Evolutionary conservation across 2,797 vertebrate genomes (phyloP).

Genomic region (Scarus forsteni): DNA sequence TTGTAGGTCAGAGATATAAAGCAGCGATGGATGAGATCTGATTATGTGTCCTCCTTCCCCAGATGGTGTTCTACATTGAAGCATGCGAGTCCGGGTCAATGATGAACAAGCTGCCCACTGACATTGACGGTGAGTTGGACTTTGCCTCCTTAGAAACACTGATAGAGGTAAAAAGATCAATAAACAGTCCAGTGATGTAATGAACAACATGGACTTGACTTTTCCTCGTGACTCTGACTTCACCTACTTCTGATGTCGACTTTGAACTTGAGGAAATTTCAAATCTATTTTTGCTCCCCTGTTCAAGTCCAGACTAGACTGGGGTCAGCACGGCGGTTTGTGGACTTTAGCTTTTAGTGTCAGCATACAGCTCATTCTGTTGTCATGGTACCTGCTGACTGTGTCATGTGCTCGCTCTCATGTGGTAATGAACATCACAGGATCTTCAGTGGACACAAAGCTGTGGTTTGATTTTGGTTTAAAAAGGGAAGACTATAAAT

Average conservation of each 20-base stretch:
- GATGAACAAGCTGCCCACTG: conserved; percentile 89
- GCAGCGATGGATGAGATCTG: not conserved
- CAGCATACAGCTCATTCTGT: conserved; percentile 14
- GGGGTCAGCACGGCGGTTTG: not conserved
- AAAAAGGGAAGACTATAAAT: too few relatives aligned
- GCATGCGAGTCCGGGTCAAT: conserved; percentile 98
- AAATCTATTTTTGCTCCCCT: not conserved
- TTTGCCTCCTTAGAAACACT: conserved; percentile 17
- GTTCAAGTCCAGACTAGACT: not conserved
- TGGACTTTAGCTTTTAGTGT: conserved; percentile 19
- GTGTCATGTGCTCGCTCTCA: conserved; percentile 46
- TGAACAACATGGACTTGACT: not conserved
- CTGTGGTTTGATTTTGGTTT: too few relatives aligned
- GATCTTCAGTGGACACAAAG: not conserved
- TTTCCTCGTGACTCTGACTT: not conserved
- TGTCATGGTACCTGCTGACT: not conserved
- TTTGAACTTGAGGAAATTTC: not conserved
- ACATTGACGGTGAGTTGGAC: conserved; percentile 90
- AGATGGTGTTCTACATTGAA: conserved; percentile 99
- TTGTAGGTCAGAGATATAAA: not conserved
- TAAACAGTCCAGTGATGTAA: not conserved
- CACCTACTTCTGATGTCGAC: not conserved
- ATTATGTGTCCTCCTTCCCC: not conserved
- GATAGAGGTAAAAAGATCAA: conserved; percentile 13
- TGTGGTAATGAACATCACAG: conserved; percentile 34